These are phyloP conservation scores for Malacosoma neustria DNA, from an alignment of 2,888 invertebrate species.

Conservation along the genomic window DNA sequence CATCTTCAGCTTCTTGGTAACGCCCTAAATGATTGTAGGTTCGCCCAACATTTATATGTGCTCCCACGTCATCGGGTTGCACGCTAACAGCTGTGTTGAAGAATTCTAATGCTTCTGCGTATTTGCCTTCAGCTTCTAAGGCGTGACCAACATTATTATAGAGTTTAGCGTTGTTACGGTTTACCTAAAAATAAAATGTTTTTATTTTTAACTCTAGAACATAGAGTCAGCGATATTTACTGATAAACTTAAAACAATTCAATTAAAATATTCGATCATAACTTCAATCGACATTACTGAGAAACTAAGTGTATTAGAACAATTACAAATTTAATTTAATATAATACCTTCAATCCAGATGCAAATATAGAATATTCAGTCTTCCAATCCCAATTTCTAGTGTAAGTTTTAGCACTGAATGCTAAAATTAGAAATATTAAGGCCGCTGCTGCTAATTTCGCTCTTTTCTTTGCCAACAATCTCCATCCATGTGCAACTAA, in stretches of 20 bases:
- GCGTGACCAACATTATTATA: slow-evolving; percentile 99
- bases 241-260: too few species aligned
- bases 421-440: slow-evolving; percentile 81
- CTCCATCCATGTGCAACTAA: slow-evolving; percentile 92
- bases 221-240: too few species aligned
- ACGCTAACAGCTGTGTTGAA: slow-evolving; percentile 94
- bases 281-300: too few species aligned
- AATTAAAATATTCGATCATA: too few species aligned
- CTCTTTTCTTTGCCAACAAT: slow-evolving; percentile 77
- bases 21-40: slow-evolving; percentile 92
- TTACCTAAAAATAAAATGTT: slow-evolving; percentile 79
- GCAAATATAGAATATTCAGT: slow-evolving; percentile 95
- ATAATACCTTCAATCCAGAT: slow-evolving; percentile 82
- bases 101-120: slow-evolving; percentile 88
- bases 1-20: slow-evolving; percentile 89
- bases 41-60: slow-evolving; percentile 97
- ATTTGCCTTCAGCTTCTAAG: slow-evolving; percentile 82
- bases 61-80: slow-evolving; percentile 96
- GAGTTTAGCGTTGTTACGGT: slow-evolving; percentile 93
- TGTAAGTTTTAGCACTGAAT: slow-evolving; percentile 90
- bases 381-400: slow-evolving; percentile 94
- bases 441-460: slow-evolving; percentile 79
- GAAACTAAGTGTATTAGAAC: too few species aligned
- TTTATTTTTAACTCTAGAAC: too few species aligned
- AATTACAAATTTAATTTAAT: not conserved